Percentiles rank a stretch among this genome's conserved stretches.
Evolutionary conservation across 2,888 invertebrate species (phyloP).

Genomic region (Heliconius cydno): DNA sequence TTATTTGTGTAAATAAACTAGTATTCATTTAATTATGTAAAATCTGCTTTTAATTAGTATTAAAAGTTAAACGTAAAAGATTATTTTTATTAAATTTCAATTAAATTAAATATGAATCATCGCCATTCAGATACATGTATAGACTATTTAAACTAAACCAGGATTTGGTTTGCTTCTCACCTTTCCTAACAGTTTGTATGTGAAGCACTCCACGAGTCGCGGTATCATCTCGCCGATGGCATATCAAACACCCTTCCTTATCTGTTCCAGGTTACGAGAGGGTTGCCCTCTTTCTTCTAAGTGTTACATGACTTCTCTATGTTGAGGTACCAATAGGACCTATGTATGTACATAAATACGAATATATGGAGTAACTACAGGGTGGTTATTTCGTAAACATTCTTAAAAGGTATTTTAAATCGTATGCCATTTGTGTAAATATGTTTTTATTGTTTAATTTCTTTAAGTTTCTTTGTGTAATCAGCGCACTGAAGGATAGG

Average conservation of each 20-base stretch:
- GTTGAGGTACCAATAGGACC: neutral
- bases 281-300: neutral
- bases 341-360: neutral
- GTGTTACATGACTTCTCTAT: neutral
- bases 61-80: no score
- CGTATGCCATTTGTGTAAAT: no score
- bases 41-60: no score
- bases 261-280: conserved; percentile 8
- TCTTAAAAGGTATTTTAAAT: no score
- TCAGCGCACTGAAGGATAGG: no score
- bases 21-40: no score
- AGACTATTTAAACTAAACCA: neutral
- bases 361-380: neutral
- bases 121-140: no score
- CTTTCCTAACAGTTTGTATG: neutral
- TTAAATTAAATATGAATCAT: no score
- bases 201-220: neutral
- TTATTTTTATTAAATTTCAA: no score
- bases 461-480: no score
- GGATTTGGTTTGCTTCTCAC: neutral
- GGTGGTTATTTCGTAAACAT: neutral
- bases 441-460: no score
- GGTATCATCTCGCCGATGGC: conserved; percentile 23
- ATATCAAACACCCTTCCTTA: conserved; percentile 24
- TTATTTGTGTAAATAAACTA: no score